Evolutionary conservation across 2,113 vertebrate species (phyloP).

Genomic region (Pantherophis guttatus): DNA sequence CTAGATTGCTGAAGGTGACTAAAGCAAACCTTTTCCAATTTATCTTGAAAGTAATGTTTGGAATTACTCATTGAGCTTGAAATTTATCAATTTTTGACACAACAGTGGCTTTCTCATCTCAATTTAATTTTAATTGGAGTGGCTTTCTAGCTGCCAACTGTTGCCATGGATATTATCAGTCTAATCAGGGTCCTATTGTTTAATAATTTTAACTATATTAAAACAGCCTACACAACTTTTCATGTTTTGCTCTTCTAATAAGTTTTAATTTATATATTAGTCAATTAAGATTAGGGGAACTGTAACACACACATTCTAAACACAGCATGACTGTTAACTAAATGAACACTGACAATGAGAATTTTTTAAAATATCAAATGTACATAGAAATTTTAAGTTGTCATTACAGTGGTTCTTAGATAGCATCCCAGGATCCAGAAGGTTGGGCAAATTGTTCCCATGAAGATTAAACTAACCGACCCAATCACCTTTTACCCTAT

Average conservation of each 20-base stretch:
- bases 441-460: neutral
- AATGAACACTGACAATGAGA: neutral
- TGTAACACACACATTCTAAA: neutral
- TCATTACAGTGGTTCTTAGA: neutral
- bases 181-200: neutral
- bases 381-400: neutral
- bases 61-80: neutral
- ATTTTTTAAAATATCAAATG: neutral
- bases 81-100: neutral
- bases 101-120: neutral
- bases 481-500: neutral
- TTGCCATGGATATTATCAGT: neutral
- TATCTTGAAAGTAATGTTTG: neutral
- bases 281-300: neutral
- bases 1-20: constrained; percentile 25
- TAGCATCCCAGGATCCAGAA: neutral
- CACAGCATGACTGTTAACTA: neutral
- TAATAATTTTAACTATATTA: neutral
- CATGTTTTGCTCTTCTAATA: neutral
- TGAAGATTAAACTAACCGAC: neutral
- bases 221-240: neutral
- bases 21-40: constrained; percentile 40
- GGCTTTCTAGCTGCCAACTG: neutral
- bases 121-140: neutral
- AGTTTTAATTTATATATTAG: neutral